Conservation (phyloP, 1,140 invertebrate genomes). For the Aphidius gifuensis region DNA sequence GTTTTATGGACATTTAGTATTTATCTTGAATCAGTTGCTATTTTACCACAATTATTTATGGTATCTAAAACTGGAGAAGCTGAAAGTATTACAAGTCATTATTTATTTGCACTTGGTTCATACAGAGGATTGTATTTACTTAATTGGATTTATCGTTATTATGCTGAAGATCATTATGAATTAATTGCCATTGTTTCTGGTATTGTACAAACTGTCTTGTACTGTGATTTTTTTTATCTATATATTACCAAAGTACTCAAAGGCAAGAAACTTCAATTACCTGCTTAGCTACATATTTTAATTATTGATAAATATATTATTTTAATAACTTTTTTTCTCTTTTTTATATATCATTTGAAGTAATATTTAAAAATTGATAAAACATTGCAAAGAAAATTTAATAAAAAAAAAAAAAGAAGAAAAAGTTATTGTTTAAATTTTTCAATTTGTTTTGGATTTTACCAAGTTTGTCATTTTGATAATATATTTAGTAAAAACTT, state of each 20-base stretch:
- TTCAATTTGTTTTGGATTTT: too few species aligned
- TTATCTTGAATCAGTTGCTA: slow-evolving; percentile 98
- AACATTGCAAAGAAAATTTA: too few species aligned
- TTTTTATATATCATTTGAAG: too few species aligned
- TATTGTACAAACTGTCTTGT: slow-evolving; percentile 94
- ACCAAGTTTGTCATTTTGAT: too few species aligned
- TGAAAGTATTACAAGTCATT: slow-evolving; percentile 99
- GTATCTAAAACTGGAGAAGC: slow-evolving; percentile 99
- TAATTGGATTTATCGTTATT: slow-evolving; percentile 98
- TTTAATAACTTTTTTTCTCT: background rate
- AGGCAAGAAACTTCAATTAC: slow-evolving; percentile 91
- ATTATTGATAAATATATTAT: background rate
- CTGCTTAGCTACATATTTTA: slow-evolving; percentile 67
- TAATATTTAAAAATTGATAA: too few species aligned
- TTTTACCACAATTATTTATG: slow-evolving; percentile 97
- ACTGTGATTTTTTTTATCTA: slow-evolving; percentile 99
- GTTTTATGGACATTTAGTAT: slow-evolving; percentile 99
- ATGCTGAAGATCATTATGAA: slow-evolving; percentile 91
- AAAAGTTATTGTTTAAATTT: too few species aligned
- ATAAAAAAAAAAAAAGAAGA: too few species aligned
- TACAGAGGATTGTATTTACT: slow-evolving; percentile 95
- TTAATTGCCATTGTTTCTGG: slow-evolving; percentile 96
- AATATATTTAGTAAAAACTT: too few species aligned
- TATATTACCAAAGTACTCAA: slow-evolving; percentile 99
- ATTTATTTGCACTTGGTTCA: slow-evolving; percentile 95